Conservation (phyloP, 1,140 invertebrate species). For the Drosophila virilis region DNA sequence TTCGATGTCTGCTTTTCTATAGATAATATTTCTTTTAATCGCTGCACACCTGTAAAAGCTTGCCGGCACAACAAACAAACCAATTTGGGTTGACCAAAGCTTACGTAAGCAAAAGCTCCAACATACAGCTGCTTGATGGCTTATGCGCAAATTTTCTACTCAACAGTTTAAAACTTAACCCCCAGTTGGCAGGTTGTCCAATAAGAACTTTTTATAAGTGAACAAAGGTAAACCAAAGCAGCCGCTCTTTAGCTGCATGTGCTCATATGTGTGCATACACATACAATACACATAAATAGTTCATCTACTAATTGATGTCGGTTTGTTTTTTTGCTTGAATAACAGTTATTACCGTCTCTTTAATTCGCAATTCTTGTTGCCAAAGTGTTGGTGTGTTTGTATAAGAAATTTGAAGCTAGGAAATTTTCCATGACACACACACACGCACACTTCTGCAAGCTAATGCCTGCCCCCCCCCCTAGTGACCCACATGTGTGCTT, state of each 20-base stretch:
- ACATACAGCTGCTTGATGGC: background rate
- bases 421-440: constrained; percentile 39
- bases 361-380: background rate
- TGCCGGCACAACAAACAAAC: background rate
- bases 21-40: constrained; percentile 10
- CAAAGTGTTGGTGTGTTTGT: constrained; percentile 8
- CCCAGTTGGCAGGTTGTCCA: constrained; percentile 35
- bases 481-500: constrained; percentile 54
- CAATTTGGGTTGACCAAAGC: constrained; percentile 12
- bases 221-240: constrained; percentile 26
- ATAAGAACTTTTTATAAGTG: constrained; percentile 12
- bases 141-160: constrained; percentile 32
- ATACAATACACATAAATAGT: constrained; percentile 8
- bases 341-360: background rate
- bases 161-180: constrained; percentile 48
- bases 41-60: constrained; percentile 26
- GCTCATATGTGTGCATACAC: background rate
- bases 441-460: background rate
- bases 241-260: background rate
- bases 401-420: constrained; percentile 9
- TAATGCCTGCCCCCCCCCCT: constrained; percentile 43
- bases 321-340: background rate
- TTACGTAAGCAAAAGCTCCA: constrained; percentile 27
- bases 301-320: constrained; percentile 8
- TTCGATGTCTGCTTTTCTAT: constrained; percentile 10